Evolutionary conservation across 2,888 invertebrate genomes (phyloP).

Genomic region (Caenorhabditis plicata): DNA sequence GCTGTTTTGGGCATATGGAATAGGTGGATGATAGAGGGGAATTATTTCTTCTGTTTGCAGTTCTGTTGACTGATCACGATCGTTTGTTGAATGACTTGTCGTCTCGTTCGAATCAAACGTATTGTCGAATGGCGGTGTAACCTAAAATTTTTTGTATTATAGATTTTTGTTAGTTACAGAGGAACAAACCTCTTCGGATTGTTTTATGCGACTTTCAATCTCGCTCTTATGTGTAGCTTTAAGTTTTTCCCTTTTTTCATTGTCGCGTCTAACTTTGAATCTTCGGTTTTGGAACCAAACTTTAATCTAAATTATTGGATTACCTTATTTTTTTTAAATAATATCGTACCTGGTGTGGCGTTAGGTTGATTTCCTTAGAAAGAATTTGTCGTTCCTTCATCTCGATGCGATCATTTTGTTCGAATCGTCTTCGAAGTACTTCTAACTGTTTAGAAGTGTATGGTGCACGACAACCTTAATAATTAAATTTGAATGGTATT

Average conservation of each 20-base stretch:
- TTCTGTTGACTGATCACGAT: no score
- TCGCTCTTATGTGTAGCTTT: neutral
- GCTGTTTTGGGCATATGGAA: neutral
- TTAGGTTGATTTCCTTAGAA: constrained; percentile 1
- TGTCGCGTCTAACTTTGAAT: constrained; percentile 11
- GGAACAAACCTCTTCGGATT: no score
- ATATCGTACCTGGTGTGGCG: neutral
- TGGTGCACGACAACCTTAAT: constrained; percentile 1
- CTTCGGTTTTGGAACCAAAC: constrained; percentile 36
- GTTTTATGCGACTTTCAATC: neutral
- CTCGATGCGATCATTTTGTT: neutral
- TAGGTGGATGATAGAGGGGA: no score
- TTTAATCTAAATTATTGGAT: constrained; percentile 15
- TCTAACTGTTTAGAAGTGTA: constrained; percentile 4
- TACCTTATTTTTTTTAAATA: neutral
- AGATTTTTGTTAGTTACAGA: no score
- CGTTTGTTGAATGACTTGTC: no score
- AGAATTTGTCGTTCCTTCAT: constrained; percentile 7
- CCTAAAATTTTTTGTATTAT: no score
- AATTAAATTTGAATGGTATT: no score
- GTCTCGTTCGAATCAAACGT: no score
- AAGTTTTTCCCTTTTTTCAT: neutral
- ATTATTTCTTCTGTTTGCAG: no score
- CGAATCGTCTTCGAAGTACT: neutral
- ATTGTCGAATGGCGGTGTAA: no score